These are phyloP conservation scores for Unio pictorum DNA, from an alignment of 2,888 invertebrate genomes.

Conservation along the genomic window DNA sequence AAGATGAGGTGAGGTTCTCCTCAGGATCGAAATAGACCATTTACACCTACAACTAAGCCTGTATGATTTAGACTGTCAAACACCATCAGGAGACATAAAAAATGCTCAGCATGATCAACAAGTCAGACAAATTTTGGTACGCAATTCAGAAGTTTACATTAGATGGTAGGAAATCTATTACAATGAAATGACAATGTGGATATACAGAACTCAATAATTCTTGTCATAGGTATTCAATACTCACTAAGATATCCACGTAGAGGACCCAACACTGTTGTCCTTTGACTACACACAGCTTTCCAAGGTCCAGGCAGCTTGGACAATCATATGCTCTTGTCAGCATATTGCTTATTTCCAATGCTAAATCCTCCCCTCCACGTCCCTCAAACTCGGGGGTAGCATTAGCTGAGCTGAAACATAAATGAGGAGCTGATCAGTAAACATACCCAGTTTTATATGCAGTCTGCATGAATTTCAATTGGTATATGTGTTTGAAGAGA, in stretches of 20 bases:
- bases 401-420: slow-evolving; percentile 87
- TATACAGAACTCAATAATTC: too few relatives aligned
- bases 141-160: too few relatives aligned
- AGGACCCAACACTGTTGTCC: slow-evolving; percentile 94
- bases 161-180: too few relatives aligned
- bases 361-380: slow-evolving; percentile 92
- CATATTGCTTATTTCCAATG: slow-evolving; percentile 85
- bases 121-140: too few relatives aligned
- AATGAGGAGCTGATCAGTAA: neutral
- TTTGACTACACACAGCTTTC: slow-evolving; percentile 85
- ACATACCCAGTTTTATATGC: neutral
- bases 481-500: neutral
- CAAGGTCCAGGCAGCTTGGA: slow-evolving; percentile 83
- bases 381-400: slow-evolving; percentile 98
- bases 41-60: too few relatives aligned
- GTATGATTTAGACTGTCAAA: too few relatives aligned
- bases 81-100: too few relatives aligned
- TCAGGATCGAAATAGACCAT: too few relatives aligned
- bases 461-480: neutral
- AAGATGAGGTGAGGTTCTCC: too few relatives aligned
- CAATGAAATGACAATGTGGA: too few relatives aligned
- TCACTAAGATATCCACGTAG: slow-evolving; percentile 92
- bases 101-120: too few relatives aligned
- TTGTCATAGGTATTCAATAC: slow-evolving; percentile 9
- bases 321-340: slow-evolving; percentile 87